A percentile compares a stretch with the other conserved stretches of the same genome.
phyloP scores from a whole-genome alignment of 2,797 vertebrate genomes.

The Sarcoramphus papa region DNA sequence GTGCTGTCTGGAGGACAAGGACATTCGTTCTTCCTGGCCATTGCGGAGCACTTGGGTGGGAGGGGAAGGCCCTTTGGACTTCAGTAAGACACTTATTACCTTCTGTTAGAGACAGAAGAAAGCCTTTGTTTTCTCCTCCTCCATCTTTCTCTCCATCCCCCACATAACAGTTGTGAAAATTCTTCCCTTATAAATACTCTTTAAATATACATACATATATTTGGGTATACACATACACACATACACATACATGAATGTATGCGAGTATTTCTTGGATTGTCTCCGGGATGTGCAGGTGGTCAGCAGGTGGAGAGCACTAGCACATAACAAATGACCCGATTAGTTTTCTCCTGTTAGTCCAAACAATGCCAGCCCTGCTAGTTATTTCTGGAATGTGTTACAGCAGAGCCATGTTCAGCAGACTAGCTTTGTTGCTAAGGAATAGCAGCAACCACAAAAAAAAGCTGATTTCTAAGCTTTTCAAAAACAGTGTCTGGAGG shows the following conservation, averaged over 20 bases:
- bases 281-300: accelerated
- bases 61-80: accelerated
- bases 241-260: accelerated
- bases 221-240: neutral
- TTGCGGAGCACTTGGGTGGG: neutral
- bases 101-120: neutral
- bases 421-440: constrained; percentile 64
- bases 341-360: neutral
- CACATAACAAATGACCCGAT: neutral
- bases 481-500: constrained; percentile 18
- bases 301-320: neutral
- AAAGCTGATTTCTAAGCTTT: constrained; percentile 39
- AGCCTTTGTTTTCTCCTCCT: neutral
- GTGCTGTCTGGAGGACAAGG: neutral
- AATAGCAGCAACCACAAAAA: neutral
- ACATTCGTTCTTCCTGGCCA: neutral
- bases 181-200: neutral
- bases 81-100: neutral
- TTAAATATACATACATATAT: accelerated
- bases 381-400: constrained; percentile 50
- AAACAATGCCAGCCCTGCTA: neutral
- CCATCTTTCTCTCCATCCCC: neutral
- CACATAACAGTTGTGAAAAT: neutral
- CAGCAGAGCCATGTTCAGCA: constrained; percentile 1
- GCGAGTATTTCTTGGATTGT: neutral